Evolutionary conservation across 2,888 invertebrate genomes (phyloP).

Genomic region (Eutolmus rufibarbis): DNA sequence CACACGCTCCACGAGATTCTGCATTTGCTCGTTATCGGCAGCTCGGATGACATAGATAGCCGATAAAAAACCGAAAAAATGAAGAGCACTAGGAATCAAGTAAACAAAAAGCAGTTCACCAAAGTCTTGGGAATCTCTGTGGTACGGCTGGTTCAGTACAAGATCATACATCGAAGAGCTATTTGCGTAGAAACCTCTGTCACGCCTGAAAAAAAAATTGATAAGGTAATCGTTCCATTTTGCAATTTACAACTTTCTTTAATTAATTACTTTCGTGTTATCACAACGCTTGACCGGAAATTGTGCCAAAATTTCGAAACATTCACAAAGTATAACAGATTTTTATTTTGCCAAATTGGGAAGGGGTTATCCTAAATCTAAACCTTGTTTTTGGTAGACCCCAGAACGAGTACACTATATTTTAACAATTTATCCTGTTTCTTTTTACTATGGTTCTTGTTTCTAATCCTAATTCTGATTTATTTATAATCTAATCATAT

Average conservation of each 20-base stretch:
- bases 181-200: conserved; percentile 55
- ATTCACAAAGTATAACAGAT: neutral
- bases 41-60: conserved; percentile 77
- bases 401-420: no score
- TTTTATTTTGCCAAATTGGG: neutral
- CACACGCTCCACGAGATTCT: conserved; percentile 83
- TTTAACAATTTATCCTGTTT: no score
- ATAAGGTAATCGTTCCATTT: neutral
- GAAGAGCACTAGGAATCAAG: conserved; percentile 75
- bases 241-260: neutral
- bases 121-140: conserved; percentile 61
- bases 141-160: neutral
- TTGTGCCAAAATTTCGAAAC: neutral
- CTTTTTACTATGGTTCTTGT: no score
- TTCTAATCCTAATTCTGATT: no score
- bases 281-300: neutral
- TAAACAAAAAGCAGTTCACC: conserved; percentile 77
- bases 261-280: neutral
- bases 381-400: no score
- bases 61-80: conserved; percentile 76
- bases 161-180: neutral
- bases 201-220: conserved; percentile 51
- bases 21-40: conserved; percentile 82
- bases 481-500: no score
- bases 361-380: neutral